Evolutionary conservation across 2,888 invertebrate genomes (phyloP).

Genomic region (Drosophila nr. medialis): DNA sequence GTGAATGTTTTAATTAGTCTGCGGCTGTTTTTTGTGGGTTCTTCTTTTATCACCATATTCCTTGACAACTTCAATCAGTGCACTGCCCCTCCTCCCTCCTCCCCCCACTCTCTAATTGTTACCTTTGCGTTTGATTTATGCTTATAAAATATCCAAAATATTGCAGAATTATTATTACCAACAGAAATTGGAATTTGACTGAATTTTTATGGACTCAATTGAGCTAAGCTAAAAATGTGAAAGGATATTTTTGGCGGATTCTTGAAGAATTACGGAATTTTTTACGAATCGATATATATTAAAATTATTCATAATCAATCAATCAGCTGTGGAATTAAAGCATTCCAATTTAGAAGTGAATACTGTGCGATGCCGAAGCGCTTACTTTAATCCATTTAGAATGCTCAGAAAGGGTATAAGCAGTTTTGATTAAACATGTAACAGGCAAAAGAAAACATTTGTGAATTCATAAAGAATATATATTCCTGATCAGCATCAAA

Average conservation of each 20-base stretch:
- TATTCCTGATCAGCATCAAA: background rate
- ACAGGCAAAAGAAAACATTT: background rate
- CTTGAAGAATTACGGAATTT: background rate
- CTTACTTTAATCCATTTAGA: background rate
- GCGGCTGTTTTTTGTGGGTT: constrained; percentile 27
- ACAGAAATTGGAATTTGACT: background rate
- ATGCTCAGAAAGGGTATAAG: no score
- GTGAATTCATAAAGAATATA: background rate
- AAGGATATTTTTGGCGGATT: background rate
- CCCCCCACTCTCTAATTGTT: no score
- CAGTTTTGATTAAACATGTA: background rate
- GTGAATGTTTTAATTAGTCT: constrained; percentile 79
- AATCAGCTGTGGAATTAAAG: background rate
- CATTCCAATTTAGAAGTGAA: background rate
- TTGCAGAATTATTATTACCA: background rate
- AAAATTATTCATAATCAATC: background rate
- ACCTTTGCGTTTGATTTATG: background rate
- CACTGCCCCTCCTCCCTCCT: background rate
- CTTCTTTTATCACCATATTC: constrained; percentile 54
- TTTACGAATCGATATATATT: accelerated
- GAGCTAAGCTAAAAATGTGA: background rate
- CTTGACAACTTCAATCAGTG: constrained; percentile 64
- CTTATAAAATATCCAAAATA: constrained; percentile 15
- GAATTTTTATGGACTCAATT: background rate
- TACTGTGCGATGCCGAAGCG: accelerated